These are phyloP conservation scores for Erannis defoliaria DNA, from an alignment of 2,888 invertebrate species.

Conservation along the genomic window DNA sequence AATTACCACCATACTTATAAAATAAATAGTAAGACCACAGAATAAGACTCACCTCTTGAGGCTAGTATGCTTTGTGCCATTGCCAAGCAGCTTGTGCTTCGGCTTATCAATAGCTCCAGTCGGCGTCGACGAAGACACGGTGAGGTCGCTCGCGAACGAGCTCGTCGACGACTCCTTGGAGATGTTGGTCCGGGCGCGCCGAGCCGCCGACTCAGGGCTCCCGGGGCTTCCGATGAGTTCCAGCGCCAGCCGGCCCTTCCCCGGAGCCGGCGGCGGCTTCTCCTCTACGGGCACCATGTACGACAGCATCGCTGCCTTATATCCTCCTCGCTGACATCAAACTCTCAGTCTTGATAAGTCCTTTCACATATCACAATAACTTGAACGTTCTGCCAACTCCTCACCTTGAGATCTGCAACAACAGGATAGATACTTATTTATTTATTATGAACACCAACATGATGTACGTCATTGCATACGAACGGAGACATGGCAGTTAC, in stretches of 20 bases:
- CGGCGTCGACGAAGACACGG: slow-evolving; percentile 88
- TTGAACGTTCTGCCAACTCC: slow-evolving; percentile 39
- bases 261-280: slow-evolving; percentile 89
- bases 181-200: slow-evolving; percentile 71
- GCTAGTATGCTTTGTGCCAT: slow-evolving; percentile 90
- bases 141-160: slow-evolving; percentile 89
- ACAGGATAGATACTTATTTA: neutral
- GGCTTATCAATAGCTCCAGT: slow-evolving; percentile 88
- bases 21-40: neutral
- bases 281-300: slow-evolving; percentile 93
- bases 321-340: slow-evolving; percentile 43
- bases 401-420: slow-evolving; percentile 66
- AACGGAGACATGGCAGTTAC: too few species aligned
- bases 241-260: slow-evolving; percentile 82
- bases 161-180: slow-evolving; percentile 90
- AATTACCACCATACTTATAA: too few species aligned
- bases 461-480: too few species aligned
- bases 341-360: slow-evolving; percentile 33
- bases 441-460: too few species aligned
- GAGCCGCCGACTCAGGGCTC: slow-evolving; percentile 70
- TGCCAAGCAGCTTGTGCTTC: slow-evolving; percentile 89
- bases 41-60: slow-evolving; percentile 88
- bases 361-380: slow-evolving; percentile 47
- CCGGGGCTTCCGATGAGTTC: slow-evolving; percentile 77
- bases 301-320: slow-evolving; percentile 88